Evolutionary conservation across 2,797 vertebrate species (phyloP), one percentile per base, ranked within the genome.

Genomic region (Etheostoma perlongum): DNA sequence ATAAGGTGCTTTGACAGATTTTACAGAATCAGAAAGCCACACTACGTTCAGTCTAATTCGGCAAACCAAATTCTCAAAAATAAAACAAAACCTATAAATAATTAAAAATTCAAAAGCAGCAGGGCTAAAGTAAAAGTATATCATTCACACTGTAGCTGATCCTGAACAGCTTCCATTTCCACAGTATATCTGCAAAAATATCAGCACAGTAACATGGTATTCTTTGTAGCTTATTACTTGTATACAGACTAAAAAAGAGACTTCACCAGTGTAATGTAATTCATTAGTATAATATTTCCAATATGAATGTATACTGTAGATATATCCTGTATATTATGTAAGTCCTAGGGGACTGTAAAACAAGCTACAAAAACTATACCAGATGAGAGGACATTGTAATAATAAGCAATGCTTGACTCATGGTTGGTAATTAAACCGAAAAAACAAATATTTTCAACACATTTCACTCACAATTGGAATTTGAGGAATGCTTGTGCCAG

Each of bases 201-300:
- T 70, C 47, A 75, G 67, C 62, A 74, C 69, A 85, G 71, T 57
- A 46, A 78, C 18, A 8, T 53, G 44, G 25, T 52, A 72, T 36
- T 81, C 46, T 18, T 46, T 18, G 21, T 57, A 80, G 49, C 59
- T 86, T 81, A 76, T 82, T 80, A 78, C 67, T 80, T 76, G 49
- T 73, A 66, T 36, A 76, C 46, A 63, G 25, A 72, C 33, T 51
- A 19, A 33, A 72, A 57, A 74, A 44, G 13, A 74, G n/a, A 60
- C 47, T 23, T 61, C 6, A 6, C 79, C 10, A 59, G 19, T n/a
- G 36, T 36, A 33, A 49, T 66, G 8, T 72, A 47, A 67, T 71
- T 57, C 40, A 42, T 72, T 66, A 27, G 44, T 76, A 68, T 49
- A 60, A 54, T 63, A 65, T 51, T 52, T 67, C 19, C 47, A 60